phyloP scores from a whole-genome alignment of 2,113 vertebrate species.

The Thryonomys swinderianus region DNA sequence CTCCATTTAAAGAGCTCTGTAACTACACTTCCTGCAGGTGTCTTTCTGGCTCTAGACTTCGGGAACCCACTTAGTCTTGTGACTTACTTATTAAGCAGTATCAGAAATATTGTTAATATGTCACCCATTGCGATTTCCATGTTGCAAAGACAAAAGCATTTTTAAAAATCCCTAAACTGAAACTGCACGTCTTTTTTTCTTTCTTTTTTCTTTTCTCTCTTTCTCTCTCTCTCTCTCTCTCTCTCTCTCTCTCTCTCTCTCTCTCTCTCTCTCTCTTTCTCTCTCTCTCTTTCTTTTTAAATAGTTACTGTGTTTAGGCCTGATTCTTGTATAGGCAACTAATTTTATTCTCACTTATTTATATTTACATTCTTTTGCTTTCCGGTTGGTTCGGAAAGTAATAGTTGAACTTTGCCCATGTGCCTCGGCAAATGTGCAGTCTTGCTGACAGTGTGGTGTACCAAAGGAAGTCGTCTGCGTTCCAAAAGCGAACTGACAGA shows the following conservation, averaged over 20 bases:
- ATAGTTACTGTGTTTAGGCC: background rate
- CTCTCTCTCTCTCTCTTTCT: background rate
- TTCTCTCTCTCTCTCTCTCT: background rate
- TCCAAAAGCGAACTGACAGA: background rate
- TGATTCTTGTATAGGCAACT: background rate
- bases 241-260: background rate
- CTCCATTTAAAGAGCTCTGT: rapidly evolving
- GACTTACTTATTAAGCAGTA: background rate
- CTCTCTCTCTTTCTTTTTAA: background rate
- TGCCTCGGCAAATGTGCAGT: background rate
- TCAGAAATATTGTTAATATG: background rate
- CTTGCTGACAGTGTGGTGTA: background rate
- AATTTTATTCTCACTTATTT: constrained; percentile 26
- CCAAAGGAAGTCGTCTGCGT: background rate
- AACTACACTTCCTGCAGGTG: rapidly evolving
- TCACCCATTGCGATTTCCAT: background rate
- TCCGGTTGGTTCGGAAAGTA: constrained; percentile 12
- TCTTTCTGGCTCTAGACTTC: background rate
- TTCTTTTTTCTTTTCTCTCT: background rate
- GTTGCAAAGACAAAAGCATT: background rate
- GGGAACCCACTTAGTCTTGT: background rate
- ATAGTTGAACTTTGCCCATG: background rate
- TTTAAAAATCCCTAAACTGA: background rate
- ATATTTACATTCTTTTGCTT: background rate
- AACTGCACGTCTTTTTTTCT: background rate